Percentiles rank a stretch among this genome's conserved stretches.
Evolutionary conservation across 2,797 vertebrate species (phyloP).

Genomic region (Onychomys leucogaster): DNA sequence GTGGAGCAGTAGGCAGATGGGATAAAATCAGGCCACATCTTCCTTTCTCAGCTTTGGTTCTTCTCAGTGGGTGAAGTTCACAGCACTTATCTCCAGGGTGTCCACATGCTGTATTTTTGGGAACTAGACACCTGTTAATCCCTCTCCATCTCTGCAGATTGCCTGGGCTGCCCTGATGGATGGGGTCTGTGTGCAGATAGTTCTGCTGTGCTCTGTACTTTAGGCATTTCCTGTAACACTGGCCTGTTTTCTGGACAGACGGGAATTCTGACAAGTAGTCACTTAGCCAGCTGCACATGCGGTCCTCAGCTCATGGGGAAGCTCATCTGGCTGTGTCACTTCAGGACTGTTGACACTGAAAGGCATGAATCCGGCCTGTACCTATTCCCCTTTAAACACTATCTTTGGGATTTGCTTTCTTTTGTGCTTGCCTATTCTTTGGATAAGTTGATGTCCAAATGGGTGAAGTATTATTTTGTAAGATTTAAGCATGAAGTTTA

Average conservation of each 20-base stretch:
- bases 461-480: background rate
- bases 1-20: background rate
- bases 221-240: background rate
- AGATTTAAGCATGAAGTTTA: background rate
- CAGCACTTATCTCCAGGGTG: background rate
- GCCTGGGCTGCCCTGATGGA: background rate
- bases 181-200: background rate
- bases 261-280: background rate
- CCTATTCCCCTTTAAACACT: background rate
- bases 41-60: background rate
- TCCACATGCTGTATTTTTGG: background rate
- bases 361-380: background rate
- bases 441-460: conserved; percentile 5
- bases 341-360: background rate
- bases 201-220: background rate
- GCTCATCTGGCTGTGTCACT: background rate
- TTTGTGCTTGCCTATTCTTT: background rate
- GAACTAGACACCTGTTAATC: background rate
- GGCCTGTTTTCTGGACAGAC: background rate
- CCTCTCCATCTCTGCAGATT: background rate
- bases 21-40: background rate
- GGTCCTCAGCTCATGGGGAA: background rate
- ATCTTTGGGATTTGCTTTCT: background rate
- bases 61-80: background rate
- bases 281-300: background rate